Conservation (phyloP, 1,140 invertebrate genomes). For the Aradophagus sp. region DNA sequence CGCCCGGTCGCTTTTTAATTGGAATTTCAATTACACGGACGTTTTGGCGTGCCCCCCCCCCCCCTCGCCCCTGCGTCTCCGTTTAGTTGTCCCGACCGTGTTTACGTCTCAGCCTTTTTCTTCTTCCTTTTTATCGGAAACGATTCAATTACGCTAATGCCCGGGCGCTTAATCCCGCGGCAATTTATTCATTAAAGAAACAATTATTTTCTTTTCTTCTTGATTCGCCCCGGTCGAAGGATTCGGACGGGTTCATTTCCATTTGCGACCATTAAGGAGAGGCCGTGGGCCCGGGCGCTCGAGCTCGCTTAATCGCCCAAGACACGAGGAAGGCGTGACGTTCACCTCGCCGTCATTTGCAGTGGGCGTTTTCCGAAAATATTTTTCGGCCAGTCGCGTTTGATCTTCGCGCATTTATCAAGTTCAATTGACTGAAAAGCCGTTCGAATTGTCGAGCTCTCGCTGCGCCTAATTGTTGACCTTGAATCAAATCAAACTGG, state of each 20-base stretch:
- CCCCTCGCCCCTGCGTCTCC: too few relatives aligned
- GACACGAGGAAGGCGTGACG: slow-evolving; percentile 57
- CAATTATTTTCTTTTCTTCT: slow-evolving; percentile 42
- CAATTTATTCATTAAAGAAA: slow-evolving; percentile 42
- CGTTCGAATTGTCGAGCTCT: neutral
- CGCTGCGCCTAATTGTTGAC: neutral
- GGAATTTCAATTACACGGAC: slow-evolving; percentile 34
- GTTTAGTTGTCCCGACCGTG: too few relatives aligned
- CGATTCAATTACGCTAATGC: slow-evolving; percentile 31
- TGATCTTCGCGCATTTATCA: slow-evolving; percentile 29
- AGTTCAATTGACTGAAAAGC: slow-evolving; percentile 22
- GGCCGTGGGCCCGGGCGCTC: slow-evolving; percentile 20
- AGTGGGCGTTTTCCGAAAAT: slow-evolving; percentile 48
- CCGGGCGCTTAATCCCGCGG: slow-evolving; percentile 13
- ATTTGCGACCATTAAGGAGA: slow-evolving; percentile 44
- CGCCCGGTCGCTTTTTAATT: slow-evolving; percentile 39
- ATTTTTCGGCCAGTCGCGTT: slow-evolving; percentile 44
- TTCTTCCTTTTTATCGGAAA: slow-evolving; percentile 15
- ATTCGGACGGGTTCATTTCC: slow-evolving; percentile 41
- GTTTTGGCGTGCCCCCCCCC: neutral
- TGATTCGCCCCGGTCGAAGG: slow-evolving; percentile 36
- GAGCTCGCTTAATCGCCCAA: slow-evolving; percentile 48
- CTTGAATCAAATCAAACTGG: too few relatives aligned
- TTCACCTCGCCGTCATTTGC: slow-evolving; percentile 37
- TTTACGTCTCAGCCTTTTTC: neutral